Evolutionary conservation across 1,140 invertebrate genomes (phyloP).

Genomic region (Oscheius sp.): DNA sequence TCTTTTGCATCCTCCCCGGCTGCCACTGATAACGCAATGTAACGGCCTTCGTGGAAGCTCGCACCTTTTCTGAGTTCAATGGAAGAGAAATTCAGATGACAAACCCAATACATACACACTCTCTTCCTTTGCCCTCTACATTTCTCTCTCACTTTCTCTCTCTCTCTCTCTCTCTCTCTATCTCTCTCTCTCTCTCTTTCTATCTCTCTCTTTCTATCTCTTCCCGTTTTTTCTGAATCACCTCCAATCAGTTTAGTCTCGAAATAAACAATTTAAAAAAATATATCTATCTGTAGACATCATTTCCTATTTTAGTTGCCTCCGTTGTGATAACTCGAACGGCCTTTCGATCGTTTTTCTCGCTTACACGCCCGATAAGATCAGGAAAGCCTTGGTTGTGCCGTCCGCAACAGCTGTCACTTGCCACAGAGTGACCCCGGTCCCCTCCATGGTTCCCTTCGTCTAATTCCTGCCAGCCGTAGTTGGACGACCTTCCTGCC

Average conservation of each 20-base stretch:
- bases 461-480: neutral
- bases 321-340: neutral
- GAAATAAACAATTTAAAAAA: neutral
- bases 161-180: too few species aligned
- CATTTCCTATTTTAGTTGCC: neutral
- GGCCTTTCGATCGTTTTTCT: neutral
- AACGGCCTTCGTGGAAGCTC: too few species aligned
- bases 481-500: neutral
- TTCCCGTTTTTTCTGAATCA: neutral
- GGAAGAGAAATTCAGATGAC: too few species aligned
- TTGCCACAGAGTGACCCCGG: too few species aligned
- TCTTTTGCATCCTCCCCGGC: neutral
- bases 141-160: too few species aligned
- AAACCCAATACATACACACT: too few species aligned
- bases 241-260: neutral
- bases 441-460: neutral
- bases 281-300: neutral
- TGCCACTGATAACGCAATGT: too few species aligned
- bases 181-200: neutral
- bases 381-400: too few species aligned
- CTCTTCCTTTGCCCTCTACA: too few species aligned
- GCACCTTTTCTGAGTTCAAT: too few species aligned
- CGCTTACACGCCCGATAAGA: too few species aligned
- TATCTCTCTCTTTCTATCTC: neutral
- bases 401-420: too few species aligned